phyloP scores from a whole-genome alignment of 2,888 invertebrate species.

The Strigamia maritima region DNA sequence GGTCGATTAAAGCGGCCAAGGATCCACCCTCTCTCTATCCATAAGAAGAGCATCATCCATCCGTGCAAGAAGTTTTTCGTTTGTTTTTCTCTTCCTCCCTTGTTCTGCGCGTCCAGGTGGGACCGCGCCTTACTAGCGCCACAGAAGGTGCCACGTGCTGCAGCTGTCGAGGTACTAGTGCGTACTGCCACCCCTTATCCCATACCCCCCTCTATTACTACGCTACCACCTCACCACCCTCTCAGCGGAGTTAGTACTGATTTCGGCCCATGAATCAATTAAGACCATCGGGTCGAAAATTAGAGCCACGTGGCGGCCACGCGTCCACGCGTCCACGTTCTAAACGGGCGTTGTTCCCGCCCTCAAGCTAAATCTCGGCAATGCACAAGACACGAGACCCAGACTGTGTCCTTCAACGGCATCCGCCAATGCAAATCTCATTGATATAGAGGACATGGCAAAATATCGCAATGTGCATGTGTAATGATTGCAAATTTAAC shows the following conservation, averaged over 20 bases:
- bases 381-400: slow-evolving; percentile 15
- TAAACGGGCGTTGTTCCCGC: slow-evolving; percentile 1
- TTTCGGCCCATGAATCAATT: slow-evolving; percentile 5
- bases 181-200: not conserved
- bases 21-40: slow-evolving; percentile 17
- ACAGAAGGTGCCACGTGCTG: slow-evolving; percentile 32
- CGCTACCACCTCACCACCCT: slow-evolving; percentile 13
- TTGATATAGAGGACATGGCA: no score
- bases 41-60: slow-evolving; percentile 32
- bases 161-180: slow-evolving; percentile 17
- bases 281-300: slow-evolving; percentile 7
- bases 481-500: not conserved
- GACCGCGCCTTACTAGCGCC: slow-evolving; percentile 28
- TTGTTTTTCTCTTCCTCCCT: slow-evolving; percentile 32
- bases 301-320: slow-evolving; percentile 21
- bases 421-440: not conserved
- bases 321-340: slow-evolving; percentile 14
- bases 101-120: slow-evolving; percentile 27
- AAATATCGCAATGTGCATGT: not conserved
- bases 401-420: slow-evolving; percentile 8
- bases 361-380: slow-evolving; percentile 26
- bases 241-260: not conserved
- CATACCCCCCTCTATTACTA: not conserved
- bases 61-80: slow-evolving; percentile 33
- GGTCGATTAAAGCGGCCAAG: slow-evolving; percentile 28